Evolutionary conservation across 2,113 vertebrate species (phyloP).

Genomic region (Tragelaphus scriptus): DNA sequence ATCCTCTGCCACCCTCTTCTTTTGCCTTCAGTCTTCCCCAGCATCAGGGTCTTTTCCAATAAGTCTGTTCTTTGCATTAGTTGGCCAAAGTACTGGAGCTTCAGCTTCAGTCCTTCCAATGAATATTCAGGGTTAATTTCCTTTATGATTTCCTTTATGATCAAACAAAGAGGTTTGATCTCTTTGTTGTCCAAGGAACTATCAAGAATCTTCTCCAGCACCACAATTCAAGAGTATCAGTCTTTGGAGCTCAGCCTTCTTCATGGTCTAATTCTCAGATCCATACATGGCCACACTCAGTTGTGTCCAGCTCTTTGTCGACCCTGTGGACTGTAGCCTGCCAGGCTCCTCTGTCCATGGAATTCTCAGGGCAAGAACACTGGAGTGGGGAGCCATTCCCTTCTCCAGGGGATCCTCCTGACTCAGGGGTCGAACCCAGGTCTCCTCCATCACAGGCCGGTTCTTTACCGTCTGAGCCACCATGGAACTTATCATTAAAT

Average conservation of each 20-base stretch:
- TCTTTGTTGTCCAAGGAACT: neutral
- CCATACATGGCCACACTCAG: neutral
- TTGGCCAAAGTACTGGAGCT: neutral
- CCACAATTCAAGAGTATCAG: neutral
- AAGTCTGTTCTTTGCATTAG: neutral
- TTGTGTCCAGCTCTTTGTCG: neutral
- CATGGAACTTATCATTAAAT: neutral
- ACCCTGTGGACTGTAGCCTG: rapidly evolving
- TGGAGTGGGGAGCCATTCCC: neutral
- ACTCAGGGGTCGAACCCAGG: neutral
- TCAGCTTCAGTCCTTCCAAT: neutral
- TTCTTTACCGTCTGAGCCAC: neutral
- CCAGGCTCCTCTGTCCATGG: neutral
- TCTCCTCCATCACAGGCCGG: neutral
- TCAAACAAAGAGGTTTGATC: neutral
- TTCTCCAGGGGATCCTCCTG: neutral
- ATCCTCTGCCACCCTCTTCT: neutral
- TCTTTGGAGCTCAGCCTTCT: neutral
- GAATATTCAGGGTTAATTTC: neutral
- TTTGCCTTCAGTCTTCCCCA: neutral
- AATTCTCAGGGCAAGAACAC: neutral
- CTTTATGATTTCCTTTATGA: neutral
- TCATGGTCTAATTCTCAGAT: neutral
- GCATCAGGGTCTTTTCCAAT: neutral
- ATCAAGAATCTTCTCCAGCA: neutral